Base-by-base conservation (phyloP, 2,797 vertebrate genomes). In the Sebastolobus alascanus region DNA sequence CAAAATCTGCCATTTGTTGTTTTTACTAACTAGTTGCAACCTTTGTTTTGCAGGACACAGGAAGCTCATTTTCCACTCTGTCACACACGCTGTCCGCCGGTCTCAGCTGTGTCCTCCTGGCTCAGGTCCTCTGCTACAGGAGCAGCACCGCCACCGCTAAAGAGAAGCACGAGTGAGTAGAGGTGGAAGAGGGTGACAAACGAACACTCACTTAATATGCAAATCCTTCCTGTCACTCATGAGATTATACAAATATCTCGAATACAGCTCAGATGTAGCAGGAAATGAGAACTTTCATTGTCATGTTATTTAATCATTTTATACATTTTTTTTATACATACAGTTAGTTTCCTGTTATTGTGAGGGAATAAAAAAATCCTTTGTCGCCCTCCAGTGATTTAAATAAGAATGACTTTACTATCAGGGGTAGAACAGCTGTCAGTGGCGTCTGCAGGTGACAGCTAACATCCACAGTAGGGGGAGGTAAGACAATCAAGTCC, bases 41-140 rank as follows among this genome's bases (percentile, higher is more conserved):
- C 29, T 20, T 59, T 74, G 20, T 80, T 66, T 71, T 90, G 31
- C 38, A 98, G 97, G 95, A 97, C 52, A 94, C 92, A 0, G 96
- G 92, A 25, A 92, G 93, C 75, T 93, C 79, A 7, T 91, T 96
- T 5, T 59, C 90, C 68, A 86, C 92, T 40, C 79, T 96, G 79
- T 90, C 94, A n/a, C 80, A 84, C 75, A 54, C 92, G 0, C 83
- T 97, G 50, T 95, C 95, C 0, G 94, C 94, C 1, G 77, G 93
- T 54, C 94, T 96, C 86, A 97, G 96, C 16, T 94, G 93, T 22
- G 58, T 97, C 82, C 94, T 98, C 2, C 84, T 95, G 31, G 85
- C 72, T 13, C 97, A 98, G 90, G 80, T 98, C 50, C 68, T 96
- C 38, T 93, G 93, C 67, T 96, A 93, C 90, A 94, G 92, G 92